Evolutionary conservation across 2,797 vertebrate genomes (phyloP), one percentile per base, ranked within the genome.

Genomic region (Diplodus puntazzo): DNA sequence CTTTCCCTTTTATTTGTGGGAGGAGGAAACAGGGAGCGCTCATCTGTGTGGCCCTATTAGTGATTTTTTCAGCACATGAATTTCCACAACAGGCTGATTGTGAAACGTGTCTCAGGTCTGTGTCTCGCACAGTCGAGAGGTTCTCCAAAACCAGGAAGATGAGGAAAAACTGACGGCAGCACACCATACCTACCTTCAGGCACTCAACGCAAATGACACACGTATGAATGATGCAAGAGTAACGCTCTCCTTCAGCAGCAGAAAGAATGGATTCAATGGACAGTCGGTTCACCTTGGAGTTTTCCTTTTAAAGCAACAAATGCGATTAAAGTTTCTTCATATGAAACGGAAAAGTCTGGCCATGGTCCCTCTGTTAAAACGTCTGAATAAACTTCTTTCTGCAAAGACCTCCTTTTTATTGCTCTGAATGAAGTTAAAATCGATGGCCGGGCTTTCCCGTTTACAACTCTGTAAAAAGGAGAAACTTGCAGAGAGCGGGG

Each of bases 401-500:
- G 57, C 74, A 74, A 73, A 83, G 42, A 65, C 30, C 62, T 55
- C 1, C 18, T 67, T 91, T 90, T 87, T 25, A 82, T 73, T 66
- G 79, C 54, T 25, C 55, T 48, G 72, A 73, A 69, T 71, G 79
- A 73, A 73, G 60, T 25, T 42, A 61, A 83, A 69, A 88, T 78
- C 53, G 17, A 79, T 67, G 71, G 68, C 69, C 9, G 17, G 74
- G 69, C 52, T 73, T 49, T 58, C 21, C 27, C 18, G n/a, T 91
- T 90, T 90, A 92, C 87, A 83, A 55, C 80, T 79, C 84, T 79
- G 74, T 88, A 84, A 88, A 91, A 80, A 62, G 74, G 80, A 39
- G 61, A 79, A 73, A 69, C 77, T 27, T 17, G 76, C 5, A 48
- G 70, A 83, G 81, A 85, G 72, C 67, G n/a, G 79, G 75, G 84